Evolutionary conservation across 2,113 vertebrate species (phyloP), one percentile per base, ranked within the genome.

Genomic region (Notarius lentiginosus): DNA sequence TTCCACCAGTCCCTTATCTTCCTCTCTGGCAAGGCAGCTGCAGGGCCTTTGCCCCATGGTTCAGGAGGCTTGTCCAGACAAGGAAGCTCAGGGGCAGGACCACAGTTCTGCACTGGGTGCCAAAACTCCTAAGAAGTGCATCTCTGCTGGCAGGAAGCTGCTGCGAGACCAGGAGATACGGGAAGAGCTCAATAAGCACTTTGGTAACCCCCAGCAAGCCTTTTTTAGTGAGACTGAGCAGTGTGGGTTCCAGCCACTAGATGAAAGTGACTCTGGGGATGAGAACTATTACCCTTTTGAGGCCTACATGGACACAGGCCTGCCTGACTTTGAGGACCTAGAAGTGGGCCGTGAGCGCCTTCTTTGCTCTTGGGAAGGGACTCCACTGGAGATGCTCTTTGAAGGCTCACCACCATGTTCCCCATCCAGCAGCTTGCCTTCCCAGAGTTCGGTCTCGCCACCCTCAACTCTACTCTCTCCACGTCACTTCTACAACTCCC

Each of bases 141-240:
- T 58, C 10, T 87, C 92, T 92, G 94, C 91, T 95, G 94, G 93
- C 92, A 95, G 97, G 90, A 98, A 98, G 95, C 96, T 95, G 93
- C 96, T 99, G 90, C 93, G 97, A 88, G 97, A 99, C 95, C 96
- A 98, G 94, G 96, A 99, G 93, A 99, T 99, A 93, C 95, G 98
- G 93, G 97, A 97, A 30, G 98, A 99, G 94, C 97, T 99, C 93
- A 99, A 99, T 93, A 99, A 98, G 95, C 98, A 99, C 95, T 99
- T 99, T 95, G 98, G 98, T 90, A 95, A 95, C 93, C 97, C 96
- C 89, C 95, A 95, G 91, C 93, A 96, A 94, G 96, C 97, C 93
- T 94, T 99, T 93, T 97, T 95, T 93, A 95, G 95, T 77, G 95
- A 96, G 91, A 91, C 92, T 94, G 91, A 95, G 90, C 87, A 91